Conservation (phyloP, 2,797 vertebrate species). For the Diplodus sargus region DNA sequence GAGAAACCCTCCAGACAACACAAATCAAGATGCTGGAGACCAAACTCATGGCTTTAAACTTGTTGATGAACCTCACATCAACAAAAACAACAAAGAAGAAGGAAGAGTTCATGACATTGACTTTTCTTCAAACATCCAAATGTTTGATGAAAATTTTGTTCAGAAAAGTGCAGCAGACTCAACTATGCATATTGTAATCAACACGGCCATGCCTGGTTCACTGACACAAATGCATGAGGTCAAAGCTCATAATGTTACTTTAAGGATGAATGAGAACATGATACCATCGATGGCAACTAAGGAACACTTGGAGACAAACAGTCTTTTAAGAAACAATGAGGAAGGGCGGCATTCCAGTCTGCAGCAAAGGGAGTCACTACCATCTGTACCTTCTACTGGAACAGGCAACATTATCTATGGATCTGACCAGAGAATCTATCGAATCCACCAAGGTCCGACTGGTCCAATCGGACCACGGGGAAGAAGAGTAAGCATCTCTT, state of each 20-base stretch:
- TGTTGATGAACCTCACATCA: conserved; percentile 55
- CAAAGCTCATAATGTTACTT: conserved; percentile 25
- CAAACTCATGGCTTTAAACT: conserved; percentile 27
- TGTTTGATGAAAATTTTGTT: conserved; percentile 58
- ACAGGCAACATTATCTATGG: conserved; percentile 44
- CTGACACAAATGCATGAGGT: conserved; percentile 23
- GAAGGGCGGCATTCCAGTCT: neutral
- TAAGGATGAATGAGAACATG: conserved; percentile 54
- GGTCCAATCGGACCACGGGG: conserved; percentile 80
- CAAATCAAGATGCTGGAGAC: neutral
- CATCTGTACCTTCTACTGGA: conserved; percentile 35
- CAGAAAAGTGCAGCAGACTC: conserved; percentile 15
- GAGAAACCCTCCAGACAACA: conserved; percentile 5
- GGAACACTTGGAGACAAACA: conserved; percentile 7
- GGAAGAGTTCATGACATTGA: neutral
- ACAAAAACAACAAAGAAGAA: neutral
- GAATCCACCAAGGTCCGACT: conserved; percentile 67
- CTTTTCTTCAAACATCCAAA: conserved; percentile 36
- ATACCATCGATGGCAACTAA: conserved; percentile 16
- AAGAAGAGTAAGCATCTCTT: conserved; percentile 78
- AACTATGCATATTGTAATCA: neutral
- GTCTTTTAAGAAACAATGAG: neutral
- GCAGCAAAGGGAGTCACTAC: neutral
- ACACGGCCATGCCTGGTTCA: conserved; percentile 18
- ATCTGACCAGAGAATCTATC: conserved; percentile 46